These are phyloP conservation scores for Paramisgurnus dabryanus DNA, from an alignment of 2,113 vertebrate species.

Conservation along the genomic window DNA sequence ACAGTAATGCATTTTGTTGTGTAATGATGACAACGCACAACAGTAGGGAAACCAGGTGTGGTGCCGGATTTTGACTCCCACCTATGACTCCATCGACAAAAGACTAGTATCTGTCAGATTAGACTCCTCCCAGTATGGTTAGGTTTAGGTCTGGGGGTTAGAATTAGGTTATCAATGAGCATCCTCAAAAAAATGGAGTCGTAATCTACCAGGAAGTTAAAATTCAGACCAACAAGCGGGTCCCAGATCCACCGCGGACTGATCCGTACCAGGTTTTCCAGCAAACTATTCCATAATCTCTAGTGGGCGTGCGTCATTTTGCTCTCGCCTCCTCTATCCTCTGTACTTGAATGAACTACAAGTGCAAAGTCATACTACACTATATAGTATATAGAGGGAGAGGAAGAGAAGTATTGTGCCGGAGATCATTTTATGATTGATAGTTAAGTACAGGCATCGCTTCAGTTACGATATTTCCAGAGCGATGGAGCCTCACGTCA, in stretches of 20 bases:
- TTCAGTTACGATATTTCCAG: not conserved
- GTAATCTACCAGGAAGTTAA: not conserved
- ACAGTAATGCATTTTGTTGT: not conserved
- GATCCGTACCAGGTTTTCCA: slow-evolving; percentile 35
- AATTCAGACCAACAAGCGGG: not conserved
- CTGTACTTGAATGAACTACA: slow-evolving; percentile 44
- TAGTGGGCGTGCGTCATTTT: slow-evolving; percentile 14
- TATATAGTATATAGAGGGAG: not conserved
- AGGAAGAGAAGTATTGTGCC: not conserved
- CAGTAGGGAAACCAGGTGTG: too few species aligned
- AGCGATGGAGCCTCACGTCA: slow-evolving; percentile 68
- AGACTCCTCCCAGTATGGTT: too few species aligned
- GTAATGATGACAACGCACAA: slow-evolving; percentile 40
- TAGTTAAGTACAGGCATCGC: not conserved
- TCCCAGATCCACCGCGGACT: not conserved
- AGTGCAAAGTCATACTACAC: slow-evolving; percentile 50
- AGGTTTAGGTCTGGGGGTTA: too few species aligned
- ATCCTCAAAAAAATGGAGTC: too few species aligned
- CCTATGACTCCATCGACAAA: too few species aligned
- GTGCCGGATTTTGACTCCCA: too few species aligned
- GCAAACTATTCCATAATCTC: not conserved
- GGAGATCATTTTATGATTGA: not conserved
- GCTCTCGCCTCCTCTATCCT: slow-evolving; percentile 11
- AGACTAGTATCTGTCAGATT: too few species aligned
- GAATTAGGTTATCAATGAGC: too few species aligned